Evolutionary conservation across 2,888 invertebrate genomes (phyloP).

Genomic region (Calliphora vomitoria): DNA sequence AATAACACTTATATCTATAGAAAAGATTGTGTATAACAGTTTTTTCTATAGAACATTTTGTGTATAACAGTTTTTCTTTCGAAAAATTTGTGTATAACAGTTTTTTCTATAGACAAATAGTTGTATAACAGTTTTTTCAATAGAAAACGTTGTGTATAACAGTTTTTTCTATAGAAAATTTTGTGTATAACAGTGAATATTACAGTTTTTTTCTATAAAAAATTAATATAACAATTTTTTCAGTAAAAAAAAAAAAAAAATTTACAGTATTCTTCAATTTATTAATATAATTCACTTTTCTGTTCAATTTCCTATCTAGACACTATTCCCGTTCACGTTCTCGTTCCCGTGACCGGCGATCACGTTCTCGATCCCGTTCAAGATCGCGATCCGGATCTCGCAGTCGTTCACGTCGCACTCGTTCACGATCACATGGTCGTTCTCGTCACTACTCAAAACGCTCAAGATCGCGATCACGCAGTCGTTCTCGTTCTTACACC

Average conservation of each 20-base stretch:
- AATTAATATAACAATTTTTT: too few species aligned
- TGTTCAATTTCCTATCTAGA: slow-evolving; percentile 42
- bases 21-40: too few species aligned
- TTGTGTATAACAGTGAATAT: too few species aligned
- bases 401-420: slow-evolving; percentile 73
- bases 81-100: too few species aligned
- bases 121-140: too few species aligned
- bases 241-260: too few species aligned
- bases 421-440: slow-evolving; percentile 79
- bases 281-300: slow-evolving; percentile 4
- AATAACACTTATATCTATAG: too few species aligned
- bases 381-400: slow-evolving; percentile 76
- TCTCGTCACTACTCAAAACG: slow-evolving; percentile 78
- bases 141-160: too few species aligned
- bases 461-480: slow-evolving; percentile 74
- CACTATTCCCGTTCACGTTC: slow-evolving; percentile 75
- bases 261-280: neutral
- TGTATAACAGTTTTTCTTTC: neutral
- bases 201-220: too few species aligned
- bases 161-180: too few species aligned
- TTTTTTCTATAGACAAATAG: too few species aligned
- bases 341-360: slow-evolving; percentile 73
- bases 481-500: slow-evolving; percentile 73
- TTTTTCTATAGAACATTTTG: too few species aligned
- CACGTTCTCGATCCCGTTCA: slow-evolving; percentile 74